Conservation (phyloP, 2,888 invertebrate genomes). For the Uropetala carovei region DNA sequence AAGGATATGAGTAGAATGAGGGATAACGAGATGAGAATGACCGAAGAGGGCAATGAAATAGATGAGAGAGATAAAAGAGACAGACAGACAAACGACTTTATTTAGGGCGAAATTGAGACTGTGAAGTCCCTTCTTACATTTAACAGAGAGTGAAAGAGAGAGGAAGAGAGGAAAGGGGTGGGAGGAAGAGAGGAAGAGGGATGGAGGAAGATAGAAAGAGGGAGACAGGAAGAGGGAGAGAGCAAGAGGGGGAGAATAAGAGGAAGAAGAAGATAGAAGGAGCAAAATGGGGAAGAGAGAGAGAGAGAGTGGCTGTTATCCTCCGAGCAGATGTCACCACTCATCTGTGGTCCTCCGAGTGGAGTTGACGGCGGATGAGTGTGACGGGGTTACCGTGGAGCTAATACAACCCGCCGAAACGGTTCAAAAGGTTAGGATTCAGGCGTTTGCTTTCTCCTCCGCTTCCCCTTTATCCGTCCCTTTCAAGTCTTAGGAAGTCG, state of each 20-base stretch:
- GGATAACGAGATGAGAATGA: background rate
- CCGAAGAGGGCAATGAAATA: background rate
- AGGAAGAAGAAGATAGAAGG: too few relatives aligned
- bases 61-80: background rate
- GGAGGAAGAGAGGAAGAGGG: background rate
- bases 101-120: too few relatives aligned
- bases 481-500: too few relatives aligned
- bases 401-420: background rate
- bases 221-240: background rate
- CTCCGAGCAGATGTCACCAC: background rate
- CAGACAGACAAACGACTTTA: too few relatives aligned
- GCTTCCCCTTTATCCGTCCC: background rate
- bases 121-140: too few relatives aligned
- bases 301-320: background rate
- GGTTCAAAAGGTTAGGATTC: background rate
- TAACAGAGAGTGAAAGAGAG: background rate
- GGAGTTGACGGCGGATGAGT: background rate
- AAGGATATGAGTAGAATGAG: background rate
- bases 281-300: background rate
- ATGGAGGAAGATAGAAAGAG: background rate
- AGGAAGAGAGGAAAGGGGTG: background rate
- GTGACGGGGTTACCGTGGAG: background rate
- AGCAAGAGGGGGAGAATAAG: background rate
- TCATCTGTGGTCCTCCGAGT: background rate
- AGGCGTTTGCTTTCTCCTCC: background rate